Percentiles rank a stretch among this genome's conserved stretches.
Conservation (phyloP, 2,888 invertebrate genomes). For the Meloe dianella region DNA sequence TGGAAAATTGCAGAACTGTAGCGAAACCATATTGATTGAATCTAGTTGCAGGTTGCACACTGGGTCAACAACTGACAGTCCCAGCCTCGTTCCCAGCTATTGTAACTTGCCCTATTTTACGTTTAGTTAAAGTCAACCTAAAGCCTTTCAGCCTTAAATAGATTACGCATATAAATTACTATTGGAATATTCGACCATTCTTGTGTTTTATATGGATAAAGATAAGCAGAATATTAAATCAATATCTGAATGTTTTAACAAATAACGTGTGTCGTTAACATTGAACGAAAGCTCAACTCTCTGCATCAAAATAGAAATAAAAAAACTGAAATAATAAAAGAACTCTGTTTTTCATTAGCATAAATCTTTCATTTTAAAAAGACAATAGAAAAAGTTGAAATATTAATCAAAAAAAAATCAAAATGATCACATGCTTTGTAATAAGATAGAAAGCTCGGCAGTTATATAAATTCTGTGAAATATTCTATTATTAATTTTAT, state of each 20-base stretch:
- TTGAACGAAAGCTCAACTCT: neutral
- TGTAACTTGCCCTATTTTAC: neutral
- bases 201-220: neutral
- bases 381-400: neutral
- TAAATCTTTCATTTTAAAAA: neutral
- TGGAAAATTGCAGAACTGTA: slow-evolving; percentile 33
- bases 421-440: neutral
- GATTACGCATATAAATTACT: neutral
- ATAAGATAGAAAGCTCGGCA: neutral
- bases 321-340: neutral
- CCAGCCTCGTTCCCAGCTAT: slow-evolving; percentile 9
- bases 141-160: neutral
- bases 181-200: neutral
- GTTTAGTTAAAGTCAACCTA: neutral
- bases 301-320: neutral
- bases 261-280: neutral
- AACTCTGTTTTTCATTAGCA: neutral
- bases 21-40: slow-evolving; percentile 37
- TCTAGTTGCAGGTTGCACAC: slow-evolving; percentile 36
- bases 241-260: neutral
- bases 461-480: neutral
- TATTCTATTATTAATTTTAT: neutral
- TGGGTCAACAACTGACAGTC: slow-evolving; percentile 37
- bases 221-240: neutral
- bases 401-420: neutral